These are phyloP conservation scores for Phodopus roborovskii DNA, from an alignment of 2,113 vertebrate genomes.

Conservation along the genomic window DNA sequence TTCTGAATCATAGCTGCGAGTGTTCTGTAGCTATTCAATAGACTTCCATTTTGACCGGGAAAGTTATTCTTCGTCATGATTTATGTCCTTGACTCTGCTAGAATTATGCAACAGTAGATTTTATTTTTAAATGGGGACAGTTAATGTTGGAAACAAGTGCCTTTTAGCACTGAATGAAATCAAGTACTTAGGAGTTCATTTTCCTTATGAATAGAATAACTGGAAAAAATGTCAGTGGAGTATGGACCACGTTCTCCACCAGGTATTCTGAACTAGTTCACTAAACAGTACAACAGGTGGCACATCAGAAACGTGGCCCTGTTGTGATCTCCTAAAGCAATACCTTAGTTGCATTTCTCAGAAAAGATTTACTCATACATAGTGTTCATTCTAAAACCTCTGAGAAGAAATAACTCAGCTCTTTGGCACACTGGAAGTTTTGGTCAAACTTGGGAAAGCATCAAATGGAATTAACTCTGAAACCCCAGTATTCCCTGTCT, in stretches of 20 bases:
- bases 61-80: constrained; percentile 29
- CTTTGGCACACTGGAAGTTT: not conserved
- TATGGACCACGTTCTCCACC: not conserved
- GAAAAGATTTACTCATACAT: not conserved
- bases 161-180: constrained; percentile 36
- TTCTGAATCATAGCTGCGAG: constrained; percentile 29
- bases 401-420: constrained; percentile 22
- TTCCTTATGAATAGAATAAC: constrained; percentile 26
- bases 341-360: not conserved
- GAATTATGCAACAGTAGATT: not conserved
- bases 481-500: not conserved
- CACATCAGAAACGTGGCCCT: not conserved
- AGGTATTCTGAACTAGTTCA: not conserved
- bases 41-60: not conserved
- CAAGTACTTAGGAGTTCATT: constrained; percentile 8
- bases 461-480: not conserved
- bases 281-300: not conserved
- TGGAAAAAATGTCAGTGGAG: not conserved
- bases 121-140: constrained; percentile 24
- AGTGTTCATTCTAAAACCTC: not conserved
- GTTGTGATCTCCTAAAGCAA: not conserved
- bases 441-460: constrained; percentile 8
- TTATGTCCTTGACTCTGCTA: not conserved
- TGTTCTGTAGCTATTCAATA: not conserved
- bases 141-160: constrained; percentile 17